These are phyloP conservation scores for Oreotragus oreotragus DNA, from an alignment of 2,113 vertebrate genomes.

Conservation along the genomic window DNA sequence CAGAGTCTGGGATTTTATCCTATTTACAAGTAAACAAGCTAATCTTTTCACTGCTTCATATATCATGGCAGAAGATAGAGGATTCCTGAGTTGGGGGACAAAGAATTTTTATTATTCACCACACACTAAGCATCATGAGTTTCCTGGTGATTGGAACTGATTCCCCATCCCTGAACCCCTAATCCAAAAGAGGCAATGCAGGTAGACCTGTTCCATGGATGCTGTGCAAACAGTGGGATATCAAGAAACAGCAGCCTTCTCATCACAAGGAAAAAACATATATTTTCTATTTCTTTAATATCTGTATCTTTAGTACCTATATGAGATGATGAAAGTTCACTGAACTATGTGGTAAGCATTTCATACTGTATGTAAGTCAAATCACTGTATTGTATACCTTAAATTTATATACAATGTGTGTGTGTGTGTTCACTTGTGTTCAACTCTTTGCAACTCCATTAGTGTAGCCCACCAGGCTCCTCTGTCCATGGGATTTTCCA, in stretches of 20 bases:
- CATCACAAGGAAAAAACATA: not conserved
- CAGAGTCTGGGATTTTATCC: not conserved
- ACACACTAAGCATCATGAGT: not conserved
- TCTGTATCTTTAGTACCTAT: not conserved
- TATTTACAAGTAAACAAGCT: not conserved
- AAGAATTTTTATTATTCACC: not conserved
- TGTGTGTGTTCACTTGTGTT: not conserved
- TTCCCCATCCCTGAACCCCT: not conserved
- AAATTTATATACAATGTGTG: not conserved
- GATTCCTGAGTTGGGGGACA: not conserved
- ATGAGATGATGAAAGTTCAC: not conserved
- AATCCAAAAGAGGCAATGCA: not conserved
- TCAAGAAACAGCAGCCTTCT: not conserved
- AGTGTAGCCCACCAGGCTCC: not conserved
- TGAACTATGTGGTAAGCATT: not conserved
- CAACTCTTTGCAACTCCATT: not conserved
- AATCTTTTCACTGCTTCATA: not conserved
- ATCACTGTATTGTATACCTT: not conserved
- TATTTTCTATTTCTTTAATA: not conserved
- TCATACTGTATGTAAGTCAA: not conserved
- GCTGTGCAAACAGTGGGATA: not conserved
- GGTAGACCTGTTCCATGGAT: not conserved
- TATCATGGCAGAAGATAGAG: not conserved
- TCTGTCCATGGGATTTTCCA: not conserved
- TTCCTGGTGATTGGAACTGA: not conserved